A percentile compares a stretch with the other conserved stretches of the same genome.
phyloP scores from a whole-genome alignment of 1,140 invertebrate genomes.

The Andricus grossulariae region DNA sequence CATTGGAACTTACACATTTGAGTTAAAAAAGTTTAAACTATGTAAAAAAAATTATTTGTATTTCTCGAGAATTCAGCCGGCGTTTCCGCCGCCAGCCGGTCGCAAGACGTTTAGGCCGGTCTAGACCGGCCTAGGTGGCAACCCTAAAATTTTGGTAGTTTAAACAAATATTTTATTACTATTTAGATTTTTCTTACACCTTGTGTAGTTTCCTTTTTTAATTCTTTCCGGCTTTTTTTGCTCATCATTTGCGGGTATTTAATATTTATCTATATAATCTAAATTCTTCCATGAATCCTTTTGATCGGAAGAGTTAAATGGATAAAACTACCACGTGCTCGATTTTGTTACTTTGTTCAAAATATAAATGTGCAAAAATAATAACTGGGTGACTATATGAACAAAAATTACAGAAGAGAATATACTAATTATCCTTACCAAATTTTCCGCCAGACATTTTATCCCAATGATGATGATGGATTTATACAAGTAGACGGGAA shows the following conservation, averaged over 20 bases:
- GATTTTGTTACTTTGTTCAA: background rate
- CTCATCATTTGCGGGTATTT: too few species aligned
- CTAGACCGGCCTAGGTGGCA: too few species aligned
- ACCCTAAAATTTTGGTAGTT: too few species aligned
- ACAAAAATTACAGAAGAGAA: background rate
- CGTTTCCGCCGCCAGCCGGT: too few species aligned
- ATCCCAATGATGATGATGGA: background rate
- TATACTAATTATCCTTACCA: constrained; percentile 42
- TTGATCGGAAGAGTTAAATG: background rate
- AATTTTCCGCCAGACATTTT: constrained; percentile 52
- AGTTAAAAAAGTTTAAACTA: too few species aligned
- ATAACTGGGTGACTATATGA: background rate
- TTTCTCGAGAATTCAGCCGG: too few species aligned
- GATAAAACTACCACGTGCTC: background rate
- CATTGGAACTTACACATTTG: too few species aligned
- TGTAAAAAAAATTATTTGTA: too few species aligned
- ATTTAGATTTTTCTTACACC: background rate
- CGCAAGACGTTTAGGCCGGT: too few species aligned
- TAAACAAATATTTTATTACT: constrained; percentile 39
- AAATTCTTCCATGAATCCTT: background rate
- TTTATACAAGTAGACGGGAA: constrained; percentile 3
- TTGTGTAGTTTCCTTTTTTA: too few species aligned
- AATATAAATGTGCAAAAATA: constrained; percentile 1
- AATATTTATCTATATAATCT: background rate
- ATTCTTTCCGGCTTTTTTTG: too few species aligned